These are phyloP conservation scores for Tethya wilhelma DNA, from an alignment of 37 sponge, comb jelly and placozoan genomes.

Conservation along the genomic window DNA sequence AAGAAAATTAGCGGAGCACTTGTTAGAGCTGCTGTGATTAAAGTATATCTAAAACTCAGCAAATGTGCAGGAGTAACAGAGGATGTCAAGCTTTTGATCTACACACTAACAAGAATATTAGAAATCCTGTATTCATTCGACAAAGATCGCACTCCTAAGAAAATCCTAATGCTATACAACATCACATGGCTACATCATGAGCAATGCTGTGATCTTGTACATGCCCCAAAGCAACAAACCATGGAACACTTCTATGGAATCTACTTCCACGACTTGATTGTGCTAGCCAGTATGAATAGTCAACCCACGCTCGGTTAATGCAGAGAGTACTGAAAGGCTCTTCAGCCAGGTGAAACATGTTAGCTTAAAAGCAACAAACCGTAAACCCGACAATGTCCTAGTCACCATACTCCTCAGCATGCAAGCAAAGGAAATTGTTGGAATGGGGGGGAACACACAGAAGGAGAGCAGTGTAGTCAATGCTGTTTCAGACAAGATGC, in stretches of 20 bases:
- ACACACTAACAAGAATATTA: background rate
- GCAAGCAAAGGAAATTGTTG: background rate
- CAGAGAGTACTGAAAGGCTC: background rate
- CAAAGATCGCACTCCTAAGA: constrained; percentile 3
- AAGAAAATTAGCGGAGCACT: background rate
- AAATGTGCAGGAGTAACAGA: background rate
- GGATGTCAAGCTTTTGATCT: background rate
- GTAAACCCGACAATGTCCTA: too few relatives aligned
- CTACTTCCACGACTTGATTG: background rate
- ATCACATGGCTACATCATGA: constrained; percentile 14
- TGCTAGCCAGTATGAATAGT: constrained; percentile 8
- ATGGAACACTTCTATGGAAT: too few relatives aligned
- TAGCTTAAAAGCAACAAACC: background rate
- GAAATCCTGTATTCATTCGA: background rate
- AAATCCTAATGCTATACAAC: constrained; percentile 16
- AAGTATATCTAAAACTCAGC: background rate
- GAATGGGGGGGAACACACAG: background rate
- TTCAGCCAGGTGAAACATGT: constrained; percentile 9
- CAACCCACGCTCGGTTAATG: constrained; percentile 2
- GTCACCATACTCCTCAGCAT: background rate
- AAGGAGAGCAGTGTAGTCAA: background rate
- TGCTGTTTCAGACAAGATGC: background rate
- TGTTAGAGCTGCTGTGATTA: background rate
- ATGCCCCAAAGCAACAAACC: too few relatives aligned
- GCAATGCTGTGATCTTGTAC: background rate